Conservation (phyloP, 2,113 vertebrate genomes). For the Xenus cinereus region DNA sequence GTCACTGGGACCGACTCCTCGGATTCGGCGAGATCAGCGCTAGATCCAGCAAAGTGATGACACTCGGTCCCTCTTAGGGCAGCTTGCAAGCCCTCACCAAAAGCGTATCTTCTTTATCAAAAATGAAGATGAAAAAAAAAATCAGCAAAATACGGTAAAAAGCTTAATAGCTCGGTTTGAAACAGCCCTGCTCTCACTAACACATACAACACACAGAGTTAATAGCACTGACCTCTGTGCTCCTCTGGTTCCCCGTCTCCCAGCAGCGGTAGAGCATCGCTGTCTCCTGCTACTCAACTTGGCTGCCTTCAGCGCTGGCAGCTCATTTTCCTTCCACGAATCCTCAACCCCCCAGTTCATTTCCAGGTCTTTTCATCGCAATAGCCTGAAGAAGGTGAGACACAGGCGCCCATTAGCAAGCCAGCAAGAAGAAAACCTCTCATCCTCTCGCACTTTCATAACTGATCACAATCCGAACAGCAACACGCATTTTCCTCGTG, state of each 20-base stretch:
- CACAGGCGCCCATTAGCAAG: background rate
- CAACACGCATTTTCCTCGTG: background rate
- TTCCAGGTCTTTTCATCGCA: constrained; percentile 16
- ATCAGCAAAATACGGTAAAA: background rate
- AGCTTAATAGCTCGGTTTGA: background rate
- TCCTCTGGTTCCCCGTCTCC: background rate
- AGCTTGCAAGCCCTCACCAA: background rate
- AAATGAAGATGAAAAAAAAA: background rate
- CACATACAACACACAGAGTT: background rate
- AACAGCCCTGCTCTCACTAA: background rate
- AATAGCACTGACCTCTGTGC: constrained; percentile 36
- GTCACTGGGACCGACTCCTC: background rate
- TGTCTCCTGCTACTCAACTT: background rate
- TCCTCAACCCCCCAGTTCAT: background rate
- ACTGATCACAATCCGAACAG: background rate
- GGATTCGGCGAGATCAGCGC: background rate
- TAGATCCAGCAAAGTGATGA: background rate
- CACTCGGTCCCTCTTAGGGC: background rate
- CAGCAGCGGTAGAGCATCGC: background rate
- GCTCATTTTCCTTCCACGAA: background rate
- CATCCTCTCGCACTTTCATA: background rate
- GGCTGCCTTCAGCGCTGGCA: background rate
- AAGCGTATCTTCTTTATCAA: background rate
- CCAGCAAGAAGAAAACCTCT: background rate
- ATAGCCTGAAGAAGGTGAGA: background rate